phyloP scores from a whole-genome alignment of 2,888 invertebrate genomes.

The Eurytoma californica region DNA sequence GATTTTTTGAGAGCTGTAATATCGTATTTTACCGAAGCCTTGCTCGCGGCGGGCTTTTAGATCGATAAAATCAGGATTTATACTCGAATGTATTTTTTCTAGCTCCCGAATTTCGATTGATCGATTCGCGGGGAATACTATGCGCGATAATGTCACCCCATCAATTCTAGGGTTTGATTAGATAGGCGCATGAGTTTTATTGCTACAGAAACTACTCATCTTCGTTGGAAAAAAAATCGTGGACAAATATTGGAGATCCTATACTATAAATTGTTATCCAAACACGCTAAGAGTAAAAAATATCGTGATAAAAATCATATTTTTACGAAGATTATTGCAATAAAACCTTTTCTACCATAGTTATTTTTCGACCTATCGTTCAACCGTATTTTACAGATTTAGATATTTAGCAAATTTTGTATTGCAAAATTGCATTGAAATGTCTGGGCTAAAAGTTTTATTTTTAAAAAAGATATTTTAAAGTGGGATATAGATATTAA shows the following conservation, averaged over 20 bases:
- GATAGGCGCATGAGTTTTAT: conserved; percentile 65
- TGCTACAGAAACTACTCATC: conserved; percentile 56
- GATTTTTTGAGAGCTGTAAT: conserved; percentile 5
- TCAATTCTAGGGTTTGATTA: conserved; percentile 66
- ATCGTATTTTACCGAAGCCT: conserved; percentile 24
- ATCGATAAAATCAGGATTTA: conserved; percentile 52
- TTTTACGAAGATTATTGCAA: too few relatives aligned
- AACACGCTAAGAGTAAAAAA: background rate
- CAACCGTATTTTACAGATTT: background rate
- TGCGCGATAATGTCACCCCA: conserved; percentile 64
- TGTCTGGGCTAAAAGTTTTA: background rate
- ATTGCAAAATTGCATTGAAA: too few relatives aligned
- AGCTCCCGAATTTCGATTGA: conserved; percentile 56
- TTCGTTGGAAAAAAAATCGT: conserved; percentile 31
- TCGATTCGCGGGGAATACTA: conserved; percentile 60
- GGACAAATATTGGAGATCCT: conserved; percentile 24
- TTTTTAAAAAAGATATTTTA: conserved; percentile 27
- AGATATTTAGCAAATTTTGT: background rate
- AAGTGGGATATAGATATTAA: conserved; percentile 21
- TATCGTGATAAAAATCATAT: background rate
- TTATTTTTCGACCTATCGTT: too few relatives aligned
- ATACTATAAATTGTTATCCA: background rate
- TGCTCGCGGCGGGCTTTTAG: conserved; percentile 34
- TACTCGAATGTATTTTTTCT: conserved; percentile 44
- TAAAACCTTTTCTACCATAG: too few relatives aligned